Conservation (phyloP, 2,797 vertebrate genomes). For the Meda fulgida region DNA sequence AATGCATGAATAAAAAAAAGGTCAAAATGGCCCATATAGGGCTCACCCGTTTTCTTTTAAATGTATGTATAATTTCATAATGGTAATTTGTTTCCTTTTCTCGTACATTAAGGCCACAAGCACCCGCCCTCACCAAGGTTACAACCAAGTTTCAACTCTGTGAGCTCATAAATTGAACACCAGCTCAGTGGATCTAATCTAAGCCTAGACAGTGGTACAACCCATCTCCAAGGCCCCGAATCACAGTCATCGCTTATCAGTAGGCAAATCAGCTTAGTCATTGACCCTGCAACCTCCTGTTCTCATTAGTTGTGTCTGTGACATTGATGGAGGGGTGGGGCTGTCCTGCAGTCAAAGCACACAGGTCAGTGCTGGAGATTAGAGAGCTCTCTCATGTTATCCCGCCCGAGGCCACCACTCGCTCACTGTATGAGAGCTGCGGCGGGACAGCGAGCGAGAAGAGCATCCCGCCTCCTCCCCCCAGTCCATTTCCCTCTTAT, state of each 20-base stretch:
- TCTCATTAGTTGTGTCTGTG: conserved; percentile 82
- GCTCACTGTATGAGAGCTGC: conserved; percentile 35
- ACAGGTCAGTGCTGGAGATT: conserved; percentile 81
- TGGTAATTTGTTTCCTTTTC: background rate
- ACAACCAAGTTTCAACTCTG: background rate
- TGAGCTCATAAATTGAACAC: background rate
- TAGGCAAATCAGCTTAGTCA: conserved; percentile 87
- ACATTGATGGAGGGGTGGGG: conserved; percentile 85
- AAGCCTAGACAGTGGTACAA: conserved; percentile 5
- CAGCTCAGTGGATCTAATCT: conserved; percentile 2
- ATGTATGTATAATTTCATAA: no score
- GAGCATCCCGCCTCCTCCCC: conserved; percentile 35
- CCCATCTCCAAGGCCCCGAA: conserved; percentile 50
- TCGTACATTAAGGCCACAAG: background rate
- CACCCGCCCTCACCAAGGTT: background rate
- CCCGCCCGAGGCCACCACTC: conserved; percentile 67
- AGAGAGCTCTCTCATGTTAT: conserved; percentile 65
- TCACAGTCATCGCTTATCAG: conserved; percentile 79
- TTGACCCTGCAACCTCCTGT: conserved; percentile 79
- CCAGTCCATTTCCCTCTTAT: conserved; percentile 62
- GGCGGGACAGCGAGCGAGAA: background rate
- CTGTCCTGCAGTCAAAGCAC: conserved; percentile 80
- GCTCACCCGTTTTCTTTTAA: background rate
- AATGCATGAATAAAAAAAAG: background rate
- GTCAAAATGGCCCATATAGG: background rate